These are phyloP conservation scores for Mormyrops boulengeri DNA, from an alignment of 2,797 vertebrate species.

Conservation along the genomic window DNA sequence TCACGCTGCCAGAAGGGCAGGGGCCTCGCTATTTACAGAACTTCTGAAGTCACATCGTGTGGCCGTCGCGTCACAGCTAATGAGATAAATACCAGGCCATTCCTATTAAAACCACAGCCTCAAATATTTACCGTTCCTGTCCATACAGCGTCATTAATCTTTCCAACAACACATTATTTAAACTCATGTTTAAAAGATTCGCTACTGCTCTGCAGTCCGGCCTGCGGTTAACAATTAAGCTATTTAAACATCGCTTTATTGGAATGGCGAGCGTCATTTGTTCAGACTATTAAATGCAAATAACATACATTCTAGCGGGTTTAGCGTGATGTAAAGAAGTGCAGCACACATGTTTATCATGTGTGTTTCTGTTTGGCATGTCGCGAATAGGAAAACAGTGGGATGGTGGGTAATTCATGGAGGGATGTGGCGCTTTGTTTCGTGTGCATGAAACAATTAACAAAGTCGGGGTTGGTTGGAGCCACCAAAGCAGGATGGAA, in stretches of 20 bases:
- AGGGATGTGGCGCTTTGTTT: background rate
- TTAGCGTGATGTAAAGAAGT: background rate
- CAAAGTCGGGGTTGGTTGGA: background rate
- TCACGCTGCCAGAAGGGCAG: constrained; percentile 32
- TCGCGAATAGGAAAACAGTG: background rate
- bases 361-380: background rate
- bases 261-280: constrained; percentile 4
- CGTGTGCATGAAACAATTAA: background rate
- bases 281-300: constrained; percentile 6
- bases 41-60: constrained; percentile 40
- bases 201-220: constrained; percentile 23
- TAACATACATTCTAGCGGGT: background rate
- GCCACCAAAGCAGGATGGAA: background rate
- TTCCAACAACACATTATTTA: constrained; percentile 37
- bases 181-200: constrained; percentile 35
- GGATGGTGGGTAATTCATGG: background rate
- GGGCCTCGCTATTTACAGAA: constrained; percentile 41
- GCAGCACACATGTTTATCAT: background rate
- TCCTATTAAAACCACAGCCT: constrained; percentile 37
- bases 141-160: constrained; percentile 38
- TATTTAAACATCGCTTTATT: background rate
- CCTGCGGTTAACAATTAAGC: background rate
- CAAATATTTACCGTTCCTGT: constrained; percentile 47
- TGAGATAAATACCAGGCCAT: constrained; percentile 46
- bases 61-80: constrained; percentile 34